These are phyloP conservation scores for Pomphorhynchus laevis DNA, from an alignment of 1,140 invertebrate species.

Conservation along the genomic window DNA sequence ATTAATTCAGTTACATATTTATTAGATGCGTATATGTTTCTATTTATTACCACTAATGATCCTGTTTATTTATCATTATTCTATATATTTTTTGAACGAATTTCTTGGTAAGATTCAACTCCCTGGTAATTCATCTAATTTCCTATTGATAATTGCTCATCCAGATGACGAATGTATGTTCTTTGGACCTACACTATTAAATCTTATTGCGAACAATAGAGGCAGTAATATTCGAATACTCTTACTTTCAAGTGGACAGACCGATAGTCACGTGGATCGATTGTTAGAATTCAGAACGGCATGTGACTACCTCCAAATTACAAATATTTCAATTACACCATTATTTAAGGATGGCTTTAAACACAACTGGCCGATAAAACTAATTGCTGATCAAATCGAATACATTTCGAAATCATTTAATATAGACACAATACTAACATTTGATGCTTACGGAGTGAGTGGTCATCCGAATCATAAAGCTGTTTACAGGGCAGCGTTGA, in stretches of 20 bases:
- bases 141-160: conserved; percentile 52
- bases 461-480: conserved; percentile 41
- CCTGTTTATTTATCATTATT: too few relatives aligned
- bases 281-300: not conserved
- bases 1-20: too few relatives aligned
- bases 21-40: too few relatives aligned
- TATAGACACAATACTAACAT: conserved; percentile 42
- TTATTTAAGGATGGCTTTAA: conserved; percentile 33
- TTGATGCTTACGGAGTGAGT: conserved; percentile 54
- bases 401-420: conserved; percentile 15
- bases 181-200: conserved; percentile 50
- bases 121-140: too few relatives aligned
- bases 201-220: not conserved
- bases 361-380: conserved; percentile 33
- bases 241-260: not conserved
- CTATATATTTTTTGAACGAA: too few relatives aligned
- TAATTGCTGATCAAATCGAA: conserved; percentile 30
- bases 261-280: not conserved
- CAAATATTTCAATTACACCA: conserved; percentile 12
- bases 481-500: not conserved
- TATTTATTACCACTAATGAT: too few relatives aligned
- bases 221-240: conserved; percentile 12
- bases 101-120: too few relatives aligned
- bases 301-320: not conserved
- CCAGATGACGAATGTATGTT: conserved; percentile 85